Conservation (phyloP, 35 echinoderm and acorn worm genomes). For the Antedon bifida region DNA sequence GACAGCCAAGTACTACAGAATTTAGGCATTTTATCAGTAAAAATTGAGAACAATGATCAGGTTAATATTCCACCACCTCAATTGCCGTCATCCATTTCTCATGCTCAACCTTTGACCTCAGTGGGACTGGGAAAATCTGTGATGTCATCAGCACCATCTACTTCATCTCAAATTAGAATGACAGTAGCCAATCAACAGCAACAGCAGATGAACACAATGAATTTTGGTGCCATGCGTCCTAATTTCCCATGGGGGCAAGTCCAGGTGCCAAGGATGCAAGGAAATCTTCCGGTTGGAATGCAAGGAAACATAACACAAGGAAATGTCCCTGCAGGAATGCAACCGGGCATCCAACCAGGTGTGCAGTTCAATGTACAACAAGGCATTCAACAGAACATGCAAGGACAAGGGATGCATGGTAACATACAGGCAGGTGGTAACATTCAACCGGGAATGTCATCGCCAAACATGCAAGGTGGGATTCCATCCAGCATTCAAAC, state of each 20-base stretch:
- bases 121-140: not conserved
- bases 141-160: not conserved
- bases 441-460: not conserved
- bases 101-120: not conserved
- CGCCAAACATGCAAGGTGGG: not conserved
- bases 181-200: not conserved
- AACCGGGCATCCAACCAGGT: not conserved
- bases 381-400: not conserved
- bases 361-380: not conserved
- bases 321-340: not conserved
- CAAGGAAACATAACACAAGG: not conserved
- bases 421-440: not conserved
- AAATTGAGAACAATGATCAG: slow-evolving; percentile 60
- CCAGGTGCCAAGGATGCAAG: not conserved
- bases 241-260: not conserved
- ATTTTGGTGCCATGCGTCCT: not conserved
- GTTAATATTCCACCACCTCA: not conserved
- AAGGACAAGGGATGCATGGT: not conserved
- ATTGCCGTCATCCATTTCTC: not conserved
- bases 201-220: not conserved
- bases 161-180: not conserved
- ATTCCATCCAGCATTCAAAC: not conserved
- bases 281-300: not conserved
- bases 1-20: slow-evolving; percentile 59
- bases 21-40: slow-evolving; percentile 81